Percentiles rank a stretch among this genome's conserved stretches.
These are phyloP conservation scores for Drymonia ruficornis DNA, from an alignment of 2,888 invertebrate species.

Conservation along the genomic window DNA sequence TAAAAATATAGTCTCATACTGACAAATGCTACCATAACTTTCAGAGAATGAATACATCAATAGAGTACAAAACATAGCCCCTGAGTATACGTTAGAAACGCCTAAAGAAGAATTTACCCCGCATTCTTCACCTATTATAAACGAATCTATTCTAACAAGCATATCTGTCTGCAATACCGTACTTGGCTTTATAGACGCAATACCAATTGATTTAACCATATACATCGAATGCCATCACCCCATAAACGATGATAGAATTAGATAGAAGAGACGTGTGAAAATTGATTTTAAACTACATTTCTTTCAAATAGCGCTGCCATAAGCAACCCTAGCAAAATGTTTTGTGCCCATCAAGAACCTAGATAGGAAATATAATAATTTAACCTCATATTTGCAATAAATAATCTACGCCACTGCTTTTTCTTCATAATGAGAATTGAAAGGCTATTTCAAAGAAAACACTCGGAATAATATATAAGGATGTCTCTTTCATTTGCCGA, in stretches of 20 bases:
- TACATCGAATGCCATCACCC: conserved; percentile 23
- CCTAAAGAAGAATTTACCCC: background rate
- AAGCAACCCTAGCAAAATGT: background rate
- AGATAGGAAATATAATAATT: conserved; percentile 35
- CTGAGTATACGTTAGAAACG: background rate
- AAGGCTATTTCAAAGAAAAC: conserved; percentile 37
- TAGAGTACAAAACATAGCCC: background rate
- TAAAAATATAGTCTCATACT: no score
- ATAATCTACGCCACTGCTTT: conserved; percentile 41
- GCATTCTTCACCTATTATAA: conserved; percentile 9
- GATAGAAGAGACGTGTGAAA: conserved; percentile 19
- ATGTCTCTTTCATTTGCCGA: conserved; percentile 51
- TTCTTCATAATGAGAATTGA: conserved; percentile 37
- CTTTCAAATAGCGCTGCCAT: background rate
- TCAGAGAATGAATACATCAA: background rate
- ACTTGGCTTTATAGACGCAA: conserved; percentile 34
- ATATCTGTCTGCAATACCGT: background rate
- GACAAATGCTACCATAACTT: no score
- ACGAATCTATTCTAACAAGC: background rate
- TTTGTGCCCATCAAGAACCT: conserved; percentile 26
- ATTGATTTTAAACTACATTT: background rate
- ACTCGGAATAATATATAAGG: conserved; percentile 44
- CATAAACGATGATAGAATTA: conserved; percentile 23
- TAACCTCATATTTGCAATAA: conserved; percentile 31
- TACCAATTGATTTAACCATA: conserved; percentile 43